phyloP scores from a whole-genome alignment of 1,140 invertebrate genomes.

The Atopsyche davidsoni region DNA sequence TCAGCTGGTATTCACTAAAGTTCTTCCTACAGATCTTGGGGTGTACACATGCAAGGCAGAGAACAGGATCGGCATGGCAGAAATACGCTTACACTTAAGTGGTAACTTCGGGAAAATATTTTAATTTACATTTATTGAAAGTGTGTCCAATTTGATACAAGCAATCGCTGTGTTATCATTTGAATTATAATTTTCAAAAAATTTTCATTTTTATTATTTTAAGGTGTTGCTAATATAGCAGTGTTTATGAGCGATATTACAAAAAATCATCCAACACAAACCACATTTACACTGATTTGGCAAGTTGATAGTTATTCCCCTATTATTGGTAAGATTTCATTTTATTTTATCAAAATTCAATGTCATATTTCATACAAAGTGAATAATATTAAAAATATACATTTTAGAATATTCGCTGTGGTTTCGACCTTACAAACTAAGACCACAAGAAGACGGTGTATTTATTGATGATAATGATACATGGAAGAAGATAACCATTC shows the following conservation, averaged over 20 bases:
- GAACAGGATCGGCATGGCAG: slow-evolving; percentile 61
- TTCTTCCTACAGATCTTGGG: slow-evolving; percentile 64
- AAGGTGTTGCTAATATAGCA: slow-evolving; percentile 43
- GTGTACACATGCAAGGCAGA: slow-evolving; percentile 70
- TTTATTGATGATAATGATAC: slow-evolving; percentile 43
- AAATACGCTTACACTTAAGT: slow-evolving; percentile 42
- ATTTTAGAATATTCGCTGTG: slow-evolving; percentile 59
- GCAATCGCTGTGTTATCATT: background rate
- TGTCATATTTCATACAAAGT: background rate
- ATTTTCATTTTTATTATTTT: slow-evolving; percentile 15
- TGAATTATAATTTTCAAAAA: slow-evolving; percentile 1
- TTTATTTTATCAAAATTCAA: background rate
- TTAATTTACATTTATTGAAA: background rate
- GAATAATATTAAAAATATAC: background rate
- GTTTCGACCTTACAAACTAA: slow-evolving; percentile 51
- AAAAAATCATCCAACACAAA: slow-evolving; percentile 38
- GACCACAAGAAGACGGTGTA: slow-evolving; percentile 34
- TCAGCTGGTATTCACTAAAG: slow-evolving; percentile 61
- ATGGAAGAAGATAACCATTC: slow-evolving; percentile 65
- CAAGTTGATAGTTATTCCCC: slow-evolving; percentile 70
- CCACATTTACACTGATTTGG: slow-evolving; percentile 61
- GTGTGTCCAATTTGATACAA: background rate
- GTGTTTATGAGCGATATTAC: slow-evolving; percentile 41
- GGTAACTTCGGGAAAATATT: slow-evolving; percentile 32
- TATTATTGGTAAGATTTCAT: slow-evolving; percentile 47